Base-by-base conservation (phyloP, 1,140 invertebrate species). In the Drosophila malerkotliana region DNA sequence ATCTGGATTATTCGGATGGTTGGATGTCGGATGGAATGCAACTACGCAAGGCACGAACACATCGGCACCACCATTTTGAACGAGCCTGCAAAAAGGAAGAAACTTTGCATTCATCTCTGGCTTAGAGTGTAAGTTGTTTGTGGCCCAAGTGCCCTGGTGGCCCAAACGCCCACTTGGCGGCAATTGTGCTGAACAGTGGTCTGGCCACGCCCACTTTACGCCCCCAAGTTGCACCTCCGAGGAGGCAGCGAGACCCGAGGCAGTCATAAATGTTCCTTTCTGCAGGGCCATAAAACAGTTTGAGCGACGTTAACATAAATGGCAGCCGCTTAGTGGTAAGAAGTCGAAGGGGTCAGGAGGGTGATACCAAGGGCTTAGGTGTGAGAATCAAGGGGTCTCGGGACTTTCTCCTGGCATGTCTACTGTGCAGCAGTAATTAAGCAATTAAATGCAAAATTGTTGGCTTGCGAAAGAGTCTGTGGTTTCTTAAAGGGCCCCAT, bases 391-490 rank as follows among this genome's bases (percentile, higher is more conserved):
- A 7, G 47, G 21, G 54, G 53, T 12, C 4, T 4, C 32, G n/a
- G 15, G 41, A 18, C 14, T 44, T 14, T 21, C 15, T 55, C 7
- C 10, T 21, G 39, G 49, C 15, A 32, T 41, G 51, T 67, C 41
- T 44, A 37, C 56, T 18, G 28, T 64, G 58, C 59, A 66, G 67
- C 58, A 69, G 84, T 88, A 88, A 88, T 88, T 89, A 88, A 88
- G 79, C 83, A 89, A 88, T 88, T 88, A 88, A 84, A 88, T 58
- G 67, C 39, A 72, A 77, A 77, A 71, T 77, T 58, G 72, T 41
- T 68, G 62, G 62, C 73, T 57, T 74, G 53, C 72, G 32, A 51
- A 68, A 39, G 60, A 55, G 49, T 44, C 56, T 68, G 34, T 34
- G 58, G 53, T 49, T 74, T 52, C 56, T 56, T 57, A 63, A 54